Conservation (phyloP, 2,113 vertebrate species). For the Gymnarchus niloticus region DNA sequence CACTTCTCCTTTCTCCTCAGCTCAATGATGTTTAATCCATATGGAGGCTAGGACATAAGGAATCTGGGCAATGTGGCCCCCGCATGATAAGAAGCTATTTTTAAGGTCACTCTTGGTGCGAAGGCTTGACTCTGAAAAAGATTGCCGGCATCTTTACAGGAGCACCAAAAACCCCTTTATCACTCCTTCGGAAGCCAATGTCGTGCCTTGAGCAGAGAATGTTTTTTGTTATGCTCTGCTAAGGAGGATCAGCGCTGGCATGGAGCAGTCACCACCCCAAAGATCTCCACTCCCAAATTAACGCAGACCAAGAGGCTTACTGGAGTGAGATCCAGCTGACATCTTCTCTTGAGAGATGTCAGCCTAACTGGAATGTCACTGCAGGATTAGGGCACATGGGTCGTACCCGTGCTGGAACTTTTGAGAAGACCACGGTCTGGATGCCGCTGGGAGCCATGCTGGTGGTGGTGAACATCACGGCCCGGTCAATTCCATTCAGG, state of each 20-base stretch:
- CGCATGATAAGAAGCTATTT: constrained; percentile 2
- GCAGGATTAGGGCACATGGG: neutral
- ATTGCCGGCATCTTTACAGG: neutral
- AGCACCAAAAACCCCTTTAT: neutral
- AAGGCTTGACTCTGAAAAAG: too few relatives aligned
- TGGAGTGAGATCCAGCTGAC: neutral
- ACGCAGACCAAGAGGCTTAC: neutral
- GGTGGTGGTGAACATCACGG: constrained; percentile 81
- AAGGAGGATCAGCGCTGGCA: too few relatives aligned
- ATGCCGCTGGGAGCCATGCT: constrained; percentile 68
- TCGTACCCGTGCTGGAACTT: constrained; percentile 71
- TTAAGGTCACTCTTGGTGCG: neutral
- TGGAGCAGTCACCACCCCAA: too few relatives aligned
- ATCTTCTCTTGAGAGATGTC: neutral
- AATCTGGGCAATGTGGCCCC: constrained; percentile 14
- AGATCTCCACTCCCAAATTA: neutral
- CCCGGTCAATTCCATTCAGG: constrained; percentile 75
- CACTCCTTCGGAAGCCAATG: neutral
- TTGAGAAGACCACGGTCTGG: constrained; percentile 75
- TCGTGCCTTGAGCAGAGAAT: neutral
- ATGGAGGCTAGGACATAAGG: constrained; percentile 24
- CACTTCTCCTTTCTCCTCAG: constrained; percentile 2
- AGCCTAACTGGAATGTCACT: neutral
- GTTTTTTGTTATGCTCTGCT: neutral
- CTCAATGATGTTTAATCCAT: constrained; percentile 25